A percentile compares a stretch with the other conserved stretches of the same genome.
These are phyloP conservation scores for Bambusicola thoracicus DNA, from an alignment of 2,113 vertebrate genomes.

Conservation along the genomic window DNA sequence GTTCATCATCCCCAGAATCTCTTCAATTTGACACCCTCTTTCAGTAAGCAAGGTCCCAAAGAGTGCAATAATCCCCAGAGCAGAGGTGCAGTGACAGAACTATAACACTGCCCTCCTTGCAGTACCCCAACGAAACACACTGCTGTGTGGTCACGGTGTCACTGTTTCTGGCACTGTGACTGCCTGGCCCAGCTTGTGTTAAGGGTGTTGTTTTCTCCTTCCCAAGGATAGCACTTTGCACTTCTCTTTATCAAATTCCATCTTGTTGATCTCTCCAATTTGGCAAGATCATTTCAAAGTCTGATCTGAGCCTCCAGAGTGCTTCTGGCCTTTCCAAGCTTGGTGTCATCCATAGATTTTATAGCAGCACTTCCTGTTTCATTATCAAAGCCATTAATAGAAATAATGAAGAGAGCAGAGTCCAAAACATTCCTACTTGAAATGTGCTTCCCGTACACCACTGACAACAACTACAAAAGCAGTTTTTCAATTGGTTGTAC, in stretches of 20 bases:
- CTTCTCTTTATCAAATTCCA: neutral
- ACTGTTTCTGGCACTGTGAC: neutral
- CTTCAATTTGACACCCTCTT: neutral
- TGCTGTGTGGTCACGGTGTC: neutral
- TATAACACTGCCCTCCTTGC: neutral
- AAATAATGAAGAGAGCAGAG: slow-evolving; percentile 10
- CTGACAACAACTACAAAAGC: neutral
- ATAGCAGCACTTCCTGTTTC: neutral
- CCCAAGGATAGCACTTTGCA: neutral
- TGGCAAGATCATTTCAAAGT: slow-evolving; percentile 6
- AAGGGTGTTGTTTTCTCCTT: slow-evolving; percentile 1
- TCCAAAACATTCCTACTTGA: neutral
- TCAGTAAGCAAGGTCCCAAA: neutral
- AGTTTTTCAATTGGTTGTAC: neutral
- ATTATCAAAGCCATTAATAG: slow-evolving; percentile 16
- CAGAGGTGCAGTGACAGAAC: neutral
- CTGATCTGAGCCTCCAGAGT: slow-evolving; percentile 8
- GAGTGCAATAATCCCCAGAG: neutral
- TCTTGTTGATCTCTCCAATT: slow-evolving; percentile 24
- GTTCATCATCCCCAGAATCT: neutral
- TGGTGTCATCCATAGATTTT: slow-evolving; percentile 24
- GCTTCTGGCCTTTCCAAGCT: slow-evolving; percentile 10
- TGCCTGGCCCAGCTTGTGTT: neutral
- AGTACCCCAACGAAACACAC: neutral
- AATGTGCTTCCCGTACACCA: neutral